Conservation (phyloP, 2,888 invertebrate genomes). For the Drosophila tanythrix region DNA sequence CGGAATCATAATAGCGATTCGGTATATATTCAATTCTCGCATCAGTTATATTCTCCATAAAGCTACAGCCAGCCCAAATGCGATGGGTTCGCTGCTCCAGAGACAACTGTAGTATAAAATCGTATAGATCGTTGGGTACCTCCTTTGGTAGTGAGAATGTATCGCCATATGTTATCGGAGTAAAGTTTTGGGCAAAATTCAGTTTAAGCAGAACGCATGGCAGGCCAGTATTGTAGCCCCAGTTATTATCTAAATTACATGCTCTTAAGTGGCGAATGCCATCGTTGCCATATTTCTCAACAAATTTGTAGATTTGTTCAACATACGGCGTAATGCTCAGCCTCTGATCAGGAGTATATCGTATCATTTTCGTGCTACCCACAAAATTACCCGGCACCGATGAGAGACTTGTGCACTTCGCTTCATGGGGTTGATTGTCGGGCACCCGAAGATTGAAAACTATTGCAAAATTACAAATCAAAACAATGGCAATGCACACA, state of each 20-base stretch:
- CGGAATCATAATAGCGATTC: constrained; percentile 36
- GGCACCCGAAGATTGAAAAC: constrained; percentile 17
- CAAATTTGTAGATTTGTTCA: constrained; percentile 31
- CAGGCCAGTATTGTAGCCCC: constrained; percentile 50
- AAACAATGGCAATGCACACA: constrained; percentile 8
- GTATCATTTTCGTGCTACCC: constrained; percentile 31
- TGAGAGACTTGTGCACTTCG: constrained; percentile 46
- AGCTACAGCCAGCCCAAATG: constrained; percentile 54
- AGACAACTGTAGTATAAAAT: constrained; percentile 38
- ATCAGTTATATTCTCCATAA: neutral
- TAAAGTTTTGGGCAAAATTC: constrained; percentile 53
- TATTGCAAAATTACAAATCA: constrained; percentile 15
- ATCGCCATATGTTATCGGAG: constrained; percentile 43
- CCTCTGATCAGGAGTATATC: constrained; percentile 26
- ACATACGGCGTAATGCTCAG: constrained; percentile 15
- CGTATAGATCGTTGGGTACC: constrained; percentile 43
- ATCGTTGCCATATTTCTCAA: constrained; percentile 31
- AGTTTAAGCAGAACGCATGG: constrained; percentile 66
- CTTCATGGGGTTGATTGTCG: constrained; percentile 9
- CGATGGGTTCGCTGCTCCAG: constrained; percentile 50
- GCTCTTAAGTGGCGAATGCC: constrained; percentile 20
- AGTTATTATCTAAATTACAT: constrained; percentile 57
- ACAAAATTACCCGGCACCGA: constrained; percentile 40
- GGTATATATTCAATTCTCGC: constrained; percentile 50
- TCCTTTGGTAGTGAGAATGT: constrained; percentile 38